Base-by-base conservation (phyloP, 2,113 vertebrate genomes). In the Pseudorasbora parva region DNA sequence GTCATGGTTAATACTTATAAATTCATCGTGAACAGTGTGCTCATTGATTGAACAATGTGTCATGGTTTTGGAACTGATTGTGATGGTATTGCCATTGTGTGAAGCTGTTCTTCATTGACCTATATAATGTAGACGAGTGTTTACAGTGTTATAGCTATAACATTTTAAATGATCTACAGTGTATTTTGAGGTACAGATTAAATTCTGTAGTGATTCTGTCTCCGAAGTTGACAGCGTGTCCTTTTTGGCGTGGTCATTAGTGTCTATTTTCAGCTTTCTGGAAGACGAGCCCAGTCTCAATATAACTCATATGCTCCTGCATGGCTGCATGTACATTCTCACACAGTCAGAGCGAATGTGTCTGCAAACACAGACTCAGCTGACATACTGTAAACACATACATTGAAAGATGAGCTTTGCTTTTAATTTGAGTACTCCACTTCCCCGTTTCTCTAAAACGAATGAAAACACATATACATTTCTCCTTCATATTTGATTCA, bases 241-340 rank as follows among this genome's bases (percentile, higher is more conserved):
- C 17, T 23, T 43, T 57, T 25, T 76, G 21, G 19, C 14, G 14
- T 76, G 45, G 43, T 10, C 41, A 62, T 37, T 21, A 30, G 81
- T 21, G 43, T 83, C 56, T 75, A 83, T 76, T 83, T 64, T 76
- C 30, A 54, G 72, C 41, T 51, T 33, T 66, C 72, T 83, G 82
- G 82, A 68, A 83, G 82, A 77, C 54, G 82, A 83, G 45, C 41
- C 45, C 54, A 23, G 54, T 41, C 17, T 75, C 72, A 76, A 56
- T 73, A 43, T 85, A 51, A 73, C 77, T 73, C 12, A 27, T 37
- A 17, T 41, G 37, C 56, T 30, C 71, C 71, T 37, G 59, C 75
- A 60, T 72, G 69, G 33, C 33, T 6, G 47, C 47, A 15, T 49
- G 47, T 49, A 86, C 64, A 51, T 69, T 77, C 37, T 77, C 62